Conservation (phyloP, 1,140 invertebrate species). For the Periplaneta americana region DNA sequence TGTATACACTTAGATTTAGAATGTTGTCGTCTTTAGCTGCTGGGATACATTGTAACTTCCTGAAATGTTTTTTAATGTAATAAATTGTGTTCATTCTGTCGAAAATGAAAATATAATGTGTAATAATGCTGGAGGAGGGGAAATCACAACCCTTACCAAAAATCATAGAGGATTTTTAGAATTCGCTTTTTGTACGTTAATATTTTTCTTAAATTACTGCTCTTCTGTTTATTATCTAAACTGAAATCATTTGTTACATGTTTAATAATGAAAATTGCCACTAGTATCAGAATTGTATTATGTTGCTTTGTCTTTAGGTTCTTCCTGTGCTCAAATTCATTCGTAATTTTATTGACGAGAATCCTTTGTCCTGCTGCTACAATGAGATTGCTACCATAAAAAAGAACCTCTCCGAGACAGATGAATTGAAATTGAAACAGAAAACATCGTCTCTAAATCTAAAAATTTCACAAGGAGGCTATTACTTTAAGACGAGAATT, state of each 20-base stretch:
- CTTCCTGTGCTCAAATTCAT: conserved; percentile 54
- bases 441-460: conserved; percentile 56
- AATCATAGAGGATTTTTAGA: not conserved
- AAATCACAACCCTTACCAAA: no score
- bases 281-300: not conserved
- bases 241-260: not conserved
- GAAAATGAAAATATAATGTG: no score
- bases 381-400: conserved; percentile 65
- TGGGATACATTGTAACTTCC: no score
- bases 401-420: conserved; percentile 39
- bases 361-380: conserved; percentile 66
- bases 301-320: conserved; percentile 34
- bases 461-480: conserved; percentile 51
- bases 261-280: not conserved
- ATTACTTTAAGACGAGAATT: conserved; percentile 53
- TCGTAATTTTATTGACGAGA: conserved; percentile 60
- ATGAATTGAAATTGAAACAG: conserved; percentile 62
- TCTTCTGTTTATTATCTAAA: not conserved
- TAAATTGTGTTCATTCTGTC: no score
- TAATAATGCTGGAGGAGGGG: no score
- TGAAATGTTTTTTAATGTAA: no score
- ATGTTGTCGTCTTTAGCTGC: no score
- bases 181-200: not conserved
- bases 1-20: no score
- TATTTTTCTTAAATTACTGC: not conserved